phyloP scores from a whole-genome alignment of 2,113 vertebrate genomes.

The Rhipidura dahli region DNA sequence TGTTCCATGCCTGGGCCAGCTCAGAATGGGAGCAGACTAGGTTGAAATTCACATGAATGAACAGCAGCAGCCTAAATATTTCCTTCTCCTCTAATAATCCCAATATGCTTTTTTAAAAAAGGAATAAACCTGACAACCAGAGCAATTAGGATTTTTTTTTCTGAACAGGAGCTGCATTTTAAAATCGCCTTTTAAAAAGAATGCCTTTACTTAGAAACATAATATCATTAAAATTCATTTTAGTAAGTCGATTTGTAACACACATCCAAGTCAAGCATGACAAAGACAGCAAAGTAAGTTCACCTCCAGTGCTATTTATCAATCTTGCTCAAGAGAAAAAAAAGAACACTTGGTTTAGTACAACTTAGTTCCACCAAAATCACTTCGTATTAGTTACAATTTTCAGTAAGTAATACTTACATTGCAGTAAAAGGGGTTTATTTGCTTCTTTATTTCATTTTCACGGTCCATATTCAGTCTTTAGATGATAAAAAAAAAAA shows the following conservation, averaged over 20 bases:
- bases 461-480: conserved; percentile 1
- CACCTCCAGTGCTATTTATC: neutral
- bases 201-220: neutral
- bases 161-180: neutral
- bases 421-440: conserved; percentile 43
- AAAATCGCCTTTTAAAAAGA: neutral
- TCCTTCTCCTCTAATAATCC: neutral
- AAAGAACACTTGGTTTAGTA: neutral
- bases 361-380: neutral
- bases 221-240: neutral
- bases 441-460: neutral
- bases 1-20: neutral
- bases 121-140: neutral
- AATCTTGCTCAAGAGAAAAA: neutral
- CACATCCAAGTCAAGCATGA: neutral
- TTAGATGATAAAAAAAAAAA: neutral
- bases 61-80: neutral
- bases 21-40: neutral
- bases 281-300: neutral
- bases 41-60: neutral
- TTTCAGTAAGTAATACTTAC: conserved; percentile 11
- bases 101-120: neutral
- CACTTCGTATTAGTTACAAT: neutral
- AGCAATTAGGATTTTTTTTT: neutral
- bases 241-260: neutral